phyloP scores from a whole-genome alignment of 2,888 invertebrate species.

The Lapara coniferarum region DNA sequence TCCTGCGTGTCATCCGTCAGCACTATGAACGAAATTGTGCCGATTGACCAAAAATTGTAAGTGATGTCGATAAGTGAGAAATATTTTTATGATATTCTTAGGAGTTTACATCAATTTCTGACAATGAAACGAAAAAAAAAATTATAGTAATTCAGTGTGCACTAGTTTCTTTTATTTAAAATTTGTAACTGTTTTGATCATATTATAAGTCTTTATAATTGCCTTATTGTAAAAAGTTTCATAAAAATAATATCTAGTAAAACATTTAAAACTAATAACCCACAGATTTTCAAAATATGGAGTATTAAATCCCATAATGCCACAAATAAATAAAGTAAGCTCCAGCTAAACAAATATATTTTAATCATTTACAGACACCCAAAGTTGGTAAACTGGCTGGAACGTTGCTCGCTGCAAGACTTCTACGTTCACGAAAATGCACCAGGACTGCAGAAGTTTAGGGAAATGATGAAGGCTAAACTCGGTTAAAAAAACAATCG shows the following conservation, averaged over 20 bases:
- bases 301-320: neutral
- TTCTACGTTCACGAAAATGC: constrained; percentile 57
- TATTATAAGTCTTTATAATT: no score
- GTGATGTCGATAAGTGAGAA: constrained; percentile 28
- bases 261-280: neutral
- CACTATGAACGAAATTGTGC: constrained; percentile 60
- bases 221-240: no score
- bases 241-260: neutral
- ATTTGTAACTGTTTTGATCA: no score
- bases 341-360: neutral
- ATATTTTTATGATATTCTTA: neutral
- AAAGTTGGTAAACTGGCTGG: constrained; percentile 54
- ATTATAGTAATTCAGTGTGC: no score
- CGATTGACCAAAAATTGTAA: constrained; percentile 57
- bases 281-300: neutral
- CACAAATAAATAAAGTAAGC: neutral
- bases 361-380: constrained; percentile 56
- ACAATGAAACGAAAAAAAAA: no score
- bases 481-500: constrained; percentile 33
- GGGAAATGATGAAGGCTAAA: constrained; percentile 39
- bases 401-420: constrained; percentile 52
- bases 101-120: neutral
- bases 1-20: constrained; percentile 80
- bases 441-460: constrained; percentile 37
- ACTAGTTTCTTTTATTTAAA: no score